Evolutionary conservation across 2,113 vertebrate species (phyloP), one percentile per base, ranked within the genome.

Genomic region (Pyrgilauda ruficollis): DNA sequence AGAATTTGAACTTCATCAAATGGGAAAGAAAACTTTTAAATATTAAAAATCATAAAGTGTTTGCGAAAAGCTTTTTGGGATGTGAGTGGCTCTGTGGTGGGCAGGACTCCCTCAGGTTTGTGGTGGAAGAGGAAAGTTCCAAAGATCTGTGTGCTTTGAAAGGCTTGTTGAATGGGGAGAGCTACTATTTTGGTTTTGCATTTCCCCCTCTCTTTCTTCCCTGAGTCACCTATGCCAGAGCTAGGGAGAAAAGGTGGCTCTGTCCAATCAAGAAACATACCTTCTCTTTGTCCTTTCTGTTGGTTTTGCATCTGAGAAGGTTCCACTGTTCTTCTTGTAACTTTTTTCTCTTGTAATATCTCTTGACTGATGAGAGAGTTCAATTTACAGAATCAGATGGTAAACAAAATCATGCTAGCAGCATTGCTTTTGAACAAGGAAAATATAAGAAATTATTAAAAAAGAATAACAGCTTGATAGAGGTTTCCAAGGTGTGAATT

Each of bases 71-170:
- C 1, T 21, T 85, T 80, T 67, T 13, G 5, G 10, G 14, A 39
- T 59, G 7, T 9, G 26, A 23, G 52, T 0, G 0, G 10, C 17
- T 35, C 33, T 11, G 2, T 47, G 43, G 7, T 43, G 1, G 1
- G 17, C 23, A 63, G 15, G 16, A 26, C 28, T 74, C 28, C 15
- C 28, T 1, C 0, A 1, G 16, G 11, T 10, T 15, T 31, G 0
- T 14, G 30, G 10, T 55, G 15, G 41, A 64, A 69, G 56, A 31
- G 1, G 5, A 44, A 59, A 43, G 6, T 89, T 58, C 23, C 10
- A 6, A 68, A 63, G 39, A 59, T 35, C 18, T 0, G 0, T 30
- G 16, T 76, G 12, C 47, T 83, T 21, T 63, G 28, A 63, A 83
- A 82, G 37, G 18, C 62, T 59, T 46, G 3, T 44, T 88, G 39